Evolutionary conservation across 2,888 invertebrate species (phyloP), one percentile per base, ranked within the genome.

Genomic region (Polietes domitor): DNA sequence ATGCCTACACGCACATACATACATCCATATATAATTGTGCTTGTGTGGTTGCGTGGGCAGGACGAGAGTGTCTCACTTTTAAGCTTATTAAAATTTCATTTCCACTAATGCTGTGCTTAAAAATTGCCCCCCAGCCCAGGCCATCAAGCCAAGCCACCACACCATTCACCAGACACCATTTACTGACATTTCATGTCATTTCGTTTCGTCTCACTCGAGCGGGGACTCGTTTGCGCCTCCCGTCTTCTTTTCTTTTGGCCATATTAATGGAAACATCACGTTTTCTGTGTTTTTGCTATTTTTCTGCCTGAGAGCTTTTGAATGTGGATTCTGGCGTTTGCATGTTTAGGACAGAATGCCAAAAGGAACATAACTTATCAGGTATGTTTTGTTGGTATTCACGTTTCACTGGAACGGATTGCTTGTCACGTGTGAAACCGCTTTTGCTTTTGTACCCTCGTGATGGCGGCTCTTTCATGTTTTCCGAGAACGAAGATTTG

Each of bases 11-110:
- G 10, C 50, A n/a, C 12, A 32, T 9, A 10, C 17, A 24, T 3
- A 32, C 12, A 9, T 37, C 1, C 37, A 10, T 37, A 1, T 3
- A 12, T 37, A 37, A 37, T 7, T 10, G 26, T 2, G 53, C 15
- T 24, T 10, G 24, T n/a, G 6, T 70, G 15, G n/a, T 6, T 47
- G 12, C 6, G 15, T 19, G 37, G 7, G 37, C 12, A 37, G 12
- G 19, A 28, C n/a, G n/a, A n/a, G 28, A 3, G 2, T 37, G 24
- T 53, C 32, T 55, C 41, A 28, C 21, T 32, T 53, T 68, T 43
- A 19, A 43, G 73, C 72, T 73, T 68, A 73, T 79, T 68, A 73
- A 55, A 72, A 72, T 53, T 65, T 24, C 37, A 78, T 53, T 63
- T 50, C 37, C 61, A 32, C 37, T 65, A 37, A 50, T 65, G 26